Evolutionary conservation across 1,140 invertebrate genomes (phyloP).

Genomic region (Metaphire vulgaris): DNA sequence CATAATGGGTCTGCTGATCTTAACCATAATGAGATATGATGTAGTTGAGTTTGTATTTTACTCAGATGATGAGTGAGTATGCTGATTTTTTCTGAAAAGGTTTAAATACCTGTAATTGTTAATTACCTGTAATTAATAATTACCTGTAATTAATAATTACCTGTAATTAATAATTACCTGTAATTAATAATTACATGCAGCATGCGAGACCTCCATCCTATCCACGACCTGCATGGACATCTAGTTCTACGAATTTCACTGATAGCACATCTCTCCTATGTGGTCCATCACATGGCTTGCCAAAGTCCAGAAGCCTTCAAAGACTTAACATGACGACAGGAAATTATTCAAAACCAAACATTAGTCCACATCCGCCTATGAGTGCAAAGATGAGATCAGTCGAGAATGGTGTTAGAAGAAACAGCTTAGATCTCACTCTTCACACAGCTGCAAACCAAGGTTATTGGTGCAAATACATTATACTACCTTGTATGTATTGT

Average conservation of each 20-base stretch:
- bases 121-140: too few species aligned
- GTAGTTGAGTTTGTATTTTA: too few species aligned
- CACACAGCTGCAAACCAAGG: background rate
- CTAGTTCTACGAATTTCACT: background rate
- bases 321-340: background rate
- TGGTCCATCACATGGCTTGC: background rate
- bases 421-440: constrained; percentile 6
- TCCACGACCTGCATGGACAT: constrained; percentile 40
- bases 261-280: background rate
- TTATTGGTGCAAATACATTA: background rate
- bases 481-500: background rate
- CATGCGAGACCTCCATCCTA: constrained; percentile 43
- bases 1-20: too few species aligned
- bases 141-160: too few species aligned
- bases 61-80: too few species aligned
- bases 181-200: too few species aligned
- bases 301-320: background rate
- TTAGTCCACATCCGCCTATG: background rate
- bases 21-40: too few species aligned
- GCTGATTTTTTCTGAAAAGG: too few species aligned
- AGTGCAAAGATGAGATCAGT: background rate
- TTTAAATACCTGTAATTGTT: too few species aligned
- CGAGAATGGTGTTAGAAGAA: background rate
- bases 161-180: too few species aligned
- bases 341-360: background rate